These are phyloP conservation scores for Azemiops feae DNA, from an alignment of 2,113 vertebrate genomes.

Conservation along the genomic window DNA sequence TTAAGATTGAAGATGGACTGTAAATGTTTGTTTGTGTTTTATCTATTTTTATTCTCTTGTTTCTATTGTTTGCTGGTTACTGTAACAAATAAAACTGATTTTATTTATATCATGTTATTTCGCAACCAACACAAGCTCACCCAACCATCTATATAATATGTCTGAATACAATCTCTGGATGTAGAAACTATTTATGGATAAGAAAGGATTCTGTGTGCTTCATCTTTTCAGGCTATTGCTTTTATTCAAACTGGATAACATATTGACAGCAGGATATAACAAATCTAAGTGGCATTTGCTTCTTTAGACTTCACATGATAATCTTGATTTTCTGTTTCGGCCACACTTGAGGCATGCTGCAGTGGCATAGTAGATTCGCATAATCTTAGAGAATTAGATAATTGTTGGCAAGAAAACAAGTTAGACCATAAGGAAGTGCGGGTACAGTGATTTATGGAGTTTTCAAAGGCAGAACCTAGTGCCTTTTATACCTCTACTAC, in stretches of 20 bases:
- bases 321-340: background rate
- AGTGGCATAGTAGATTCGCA: background rate
- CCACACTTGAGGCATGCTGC: background rate
- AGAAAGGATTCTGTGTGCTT: background rate
- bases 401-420: background rate
- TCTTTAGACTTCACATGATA: background rate
- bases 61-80: background rate
- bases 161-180: background rate
- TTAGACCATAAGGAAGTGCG: background rate
- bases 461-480: background rate
- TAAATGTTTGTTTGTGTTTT: background rate
- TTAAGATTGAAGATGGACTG: background rate
- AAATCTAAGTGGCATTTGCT: background rate
- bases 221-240: too few species aligned
- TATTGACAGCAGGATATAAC: too few species aligned
- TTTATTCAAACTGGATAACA: background rate
- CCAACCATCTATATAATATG: background rate
- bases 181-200: background rate
- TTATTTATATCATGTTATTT: background rate
- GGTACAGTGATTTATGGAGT: background rate
- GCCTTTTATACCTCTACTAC: conserved; percentile 74
- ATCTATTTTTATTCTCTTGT: background rate
- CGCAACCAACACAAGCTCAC: background rate
- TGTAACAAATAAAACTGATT: background rate
- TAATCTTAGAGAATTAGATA: background rate